Evolutionary conservation across 2,888 invertebrate genomes (phyloP), one percentile per base, ranked within the genome.

Genomic region (Hartigia nigra): DNA sequence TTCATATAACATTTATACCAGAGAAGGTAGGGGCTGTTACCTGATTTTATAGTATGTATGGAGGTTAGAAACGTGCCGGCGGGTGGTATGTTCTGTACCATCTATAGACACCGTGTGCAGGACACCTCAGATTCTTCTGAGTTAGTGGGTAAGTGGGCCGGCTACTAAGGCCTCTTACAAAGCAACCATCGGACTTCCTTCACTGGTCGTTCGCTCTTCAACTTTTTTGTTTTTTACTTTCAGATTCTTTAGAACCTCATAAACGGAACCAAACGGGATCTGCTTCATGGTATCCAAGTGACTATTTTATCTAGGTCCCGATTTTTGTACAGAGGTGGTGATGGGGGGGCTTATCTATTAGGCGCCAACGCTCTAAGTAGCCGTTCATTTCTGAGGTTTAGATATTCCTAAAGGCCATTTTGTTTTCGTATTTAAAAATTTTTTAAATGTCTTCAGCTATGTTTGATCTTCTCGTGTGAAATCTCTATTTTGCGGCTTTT

Each of bases 81-180:
- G 23, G 9, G 9, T 55, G 55, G 23, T 5, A 23, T 55, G 55
- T 23, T 55, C 23, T 23, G 5, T 55, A 2, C 55, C 23, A 55
- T 23, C 55, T 55, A 55, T 55, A 55, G 23, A 9, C 9, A 55
- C 55, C 2, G 2, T 1, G 23, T 55, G 23, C 55, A 55, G 55
- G 55, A 55, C 9, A 23, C 23, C 23, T 55, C 55, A 70, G 75
- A 81, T 72, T 78, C 69, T 39, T 74, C 32, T 74, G 69, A 85
- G 90, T 91, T 91, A 90, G 90, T 91, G 89, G 91, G 91, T 91
- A 91, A 91, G 91, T 91, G 85, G 90, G 89, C 86, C 91, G 84
- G 82, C 78, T 85, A 87, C 86, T 86, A 84, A 31, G 32, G 72
- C 34, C 72, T 72, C 72, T 5, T 72, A 34, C 32, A 31, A 31